Evolutionary conservation across 2,797 vertebrate species (phyloP).

Genomic region (Chanos chanos): DNA sequence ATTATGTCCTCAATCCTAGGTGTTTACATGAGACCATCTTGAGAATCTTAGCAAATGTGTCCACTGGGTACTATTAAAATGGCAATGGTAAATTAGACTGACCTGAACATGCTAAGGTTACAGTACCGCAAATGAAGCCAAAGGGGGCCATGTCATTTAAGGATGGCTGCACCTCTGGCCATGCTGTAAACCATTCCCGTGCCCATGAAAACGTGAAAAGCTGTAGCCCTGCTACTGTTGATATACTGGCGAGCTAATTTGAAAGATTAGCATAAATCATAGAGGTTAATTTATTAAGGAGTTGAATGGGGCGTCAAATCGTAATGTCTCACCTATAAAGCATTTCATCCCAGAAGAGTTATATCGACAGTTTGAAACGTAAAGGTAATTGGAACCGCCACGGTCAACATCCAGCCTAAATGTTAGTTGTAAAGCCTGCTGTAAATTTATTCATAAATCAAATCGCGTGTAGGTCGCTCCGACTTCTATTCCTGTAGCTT

Average conservation of each 20-base stretch:
- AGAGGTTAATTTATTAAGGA: constrained; percentile 45
- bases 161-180: constrained; percentile 15
- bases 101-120: constrained; percentile 18
- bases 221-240: constrained; percentile 22
- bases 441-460: constrained; percentile 47
- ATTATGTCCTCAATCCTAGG: not conserved
- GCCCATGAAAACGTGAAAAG: constrained; percentile 28
- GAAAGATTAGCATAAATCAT: constrained; percentile 49
- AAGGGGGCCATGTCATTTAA: constrained; percentile 25
- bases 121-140: not conserved
- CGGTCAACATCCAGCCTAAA: constrained; percentile 49
- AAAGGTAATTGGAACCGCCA: constrained; percentile 49
- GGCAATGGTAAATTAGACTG: constrained; percentile 33
- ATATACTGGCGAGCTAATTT: constrained; percentile 23
- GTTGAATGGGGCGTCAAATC: constrained; percentile 43
- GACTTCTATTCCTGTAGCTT: constrained; percentile 31
- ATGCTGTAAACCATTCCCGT: constrained; percentile 20
- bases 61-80: constrained; percentile 20
- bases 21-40: constrained; percentile 21
- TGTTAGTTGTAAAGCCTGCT: constrained; percentile 49
- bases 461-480: constrained; percentile 26
- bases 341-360: constrained; percentile 50
- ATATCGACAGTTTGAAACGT: constrained; percentile 53
- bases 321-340: constrained; percentile 47
- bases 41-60: constrained; percentile 37